A percentile compares a stretch with the other conserved stretches of the same genome.
Evolutionary conservation across 2,888 invertebrate genomes (phyloP).

Genomic region (Hydraecia micacea): DNA sequence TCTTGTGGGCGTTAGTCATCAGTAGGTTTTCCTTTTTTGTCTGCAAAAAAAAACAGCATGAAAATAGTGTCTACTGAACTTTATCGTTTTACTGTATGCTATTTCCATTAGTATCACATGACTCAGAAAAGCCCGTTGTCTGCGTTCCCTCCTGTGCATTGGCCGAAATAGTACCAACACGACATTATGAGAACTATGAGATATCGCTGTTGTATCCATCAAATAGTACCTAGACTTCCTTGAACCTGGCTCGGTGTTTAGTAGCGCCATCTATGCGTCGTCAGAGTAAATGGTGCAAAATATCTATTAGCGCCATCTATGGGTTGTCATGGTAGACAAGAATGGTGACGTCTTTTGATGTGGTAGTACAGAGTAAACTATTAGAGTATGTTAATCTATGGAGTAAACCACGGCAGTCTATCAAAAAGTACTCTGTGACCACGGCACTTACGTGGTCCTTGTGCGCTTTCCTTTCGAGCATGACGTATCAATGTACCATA

Average conservation of each 20-base stretch:
- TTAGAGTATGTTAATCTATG: too few relatives aligned
- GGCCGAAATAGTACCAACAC: background rate
- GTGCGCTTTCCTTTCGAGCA: background rate
- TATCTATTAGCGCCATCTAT: background rate
- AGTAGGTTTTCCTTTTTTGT: constrained; percentile 26
- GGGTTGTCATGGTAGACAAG: background rate
- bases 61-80: constrained; percentile 16
- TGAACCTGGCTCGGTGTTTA: background rate
- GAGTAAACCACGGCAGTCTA: too few relatives aligned
- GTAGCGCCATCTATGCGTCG: constrained; percentile 15
- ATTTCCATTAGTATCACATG: constrained; percentile 25
- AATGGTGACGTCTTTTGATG: background rate
- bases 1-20: constrained; percentile 25
- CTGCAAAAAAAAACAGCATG: constrained; percentile 29
- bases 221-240: background rate
- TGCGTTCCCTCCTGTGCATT: background rate
- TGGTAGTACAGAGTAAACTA: background rate
- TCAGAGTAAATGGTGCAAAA: background rate
- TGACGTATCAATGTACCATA: background rate
- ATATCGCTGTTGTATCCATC: background rate
- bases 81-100: constrained; percentile 19
- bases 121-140: constrained; percentile 1
- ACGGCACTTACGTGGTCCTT: background rate
- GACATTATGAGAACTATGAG: background rate
- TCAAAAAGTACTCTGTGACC: too few relatives aligned